Base-by-base conservation (phyloP, 2,797 vertebrate genomes). In the Sebastolobus alascanus region DNA sequence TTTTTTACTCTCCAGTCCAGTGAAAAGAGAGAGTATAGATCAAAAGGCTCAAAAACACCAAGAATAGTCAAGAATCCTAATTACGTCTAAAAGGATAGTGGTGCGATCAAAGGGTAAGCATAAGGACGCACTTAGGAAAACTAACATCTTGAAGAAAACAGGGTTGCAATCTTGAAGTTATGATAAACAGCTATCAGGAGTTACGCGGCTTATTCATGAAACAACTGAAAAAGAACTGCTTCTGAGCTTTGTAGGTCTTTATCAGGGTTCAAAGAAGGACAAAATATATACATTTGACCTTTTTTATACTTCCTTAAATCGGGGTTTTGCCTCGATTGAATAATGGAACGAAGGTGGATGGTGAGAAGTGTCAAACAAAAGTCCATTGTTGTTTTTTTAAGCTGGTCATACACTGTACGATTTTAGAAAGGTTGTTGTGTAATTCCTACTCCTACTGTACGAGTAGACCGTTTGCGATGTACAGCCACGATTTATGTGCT, bases 11-110 rank as follows among this genome's bases (percentile, higher is more conserved):
- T 87, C n/a, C n/a, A n/a, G 69, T 73, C 84, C 73, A 73, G 75
- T 68, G 52, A 79, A 81, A 90, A 83, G 40, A 79, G 69, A 87
- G 70, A 79, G 86, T n/a, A n/a, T 67, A 64, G 85, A 93, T 87
- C 87, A 88, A 89, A 93, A 88, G 78, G 40, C 69, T 80, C 35
- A 65, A 85, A 90, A 79, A 67, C 54, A 73, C 54, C 54, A 75
- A 27, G 5, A 75, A 88, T 67, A 58, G 79, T 29, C 22, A 22
- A 27, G 43, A 79, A 55, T 69, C 25, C 33, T 67, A 61, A 74
- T 66, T 71, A 2, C 6, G 56, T 65, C 13, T 46, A 40, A 73
- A 50, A 80, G 56, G 68, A 43, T 16, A 54, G 52, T 1, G 29
- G 18, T 33, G 16, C 2, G 54, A 77, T 75, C 52, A 58, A 54